phyloP scores from a whole-genome alignment of 2,113 vertebrate species.

The Montifringilla adamsi region DNA sequence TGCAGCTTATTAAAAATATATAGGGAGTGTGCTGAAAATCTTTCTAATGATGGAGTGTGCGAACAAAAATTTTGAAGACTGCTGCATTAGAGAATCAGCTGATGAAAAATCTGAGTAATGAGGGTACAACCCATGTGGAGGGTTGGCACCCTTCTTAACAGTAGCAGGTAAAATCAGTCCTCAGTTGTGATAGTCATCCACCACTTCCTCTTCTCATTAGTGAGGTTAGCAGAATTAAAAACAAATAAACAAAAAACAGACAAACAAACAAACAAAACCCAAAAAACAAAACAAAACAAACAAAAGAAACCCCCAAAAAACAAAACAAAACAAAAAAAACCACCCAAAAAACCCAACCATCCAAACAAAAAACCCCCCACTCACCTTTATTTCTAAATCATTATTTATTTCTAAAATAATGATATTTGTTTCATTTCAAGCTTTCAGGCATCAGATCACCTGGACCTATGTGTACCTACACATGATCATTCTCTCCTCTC shows the following conservation, averaged over 20 bases:
- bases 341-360: too few relatives aligned
- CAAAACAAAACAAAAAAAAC: too few relatives aligned
- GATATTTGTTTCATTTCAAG: not conserved
- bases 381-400: too few relatives aligned
- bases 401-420: not conserved
- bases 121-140: fast-evolving
- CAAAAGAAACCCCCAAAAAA: too few relatives aligned
- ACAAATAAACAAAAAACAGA: not conserved
- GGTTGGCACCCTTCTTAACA: not conserved
- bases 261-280: not conserved
- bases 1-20: too few relatives aligned
- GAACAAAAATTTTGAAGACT: not conserved
- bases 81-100: not conserved
- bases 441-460: not conserved
- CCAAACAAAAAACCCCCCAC: too few relatives aligned
- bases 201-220: not conserved
- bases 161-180: not conserved
- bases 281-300: too few relatives aligned
- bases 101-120: not conserved
- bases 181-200: not conserved
- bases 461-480: not conserved
- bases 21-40: not conserved
- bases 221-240: not conserved
- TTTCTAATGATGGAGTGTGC: not conserved
- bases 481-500: not conserved